These are phyloP conservation scores for Heliconius hermathena DNA, from an alignment of 1,140 invertebrate species.

Conservation along the genomic window DNA sequence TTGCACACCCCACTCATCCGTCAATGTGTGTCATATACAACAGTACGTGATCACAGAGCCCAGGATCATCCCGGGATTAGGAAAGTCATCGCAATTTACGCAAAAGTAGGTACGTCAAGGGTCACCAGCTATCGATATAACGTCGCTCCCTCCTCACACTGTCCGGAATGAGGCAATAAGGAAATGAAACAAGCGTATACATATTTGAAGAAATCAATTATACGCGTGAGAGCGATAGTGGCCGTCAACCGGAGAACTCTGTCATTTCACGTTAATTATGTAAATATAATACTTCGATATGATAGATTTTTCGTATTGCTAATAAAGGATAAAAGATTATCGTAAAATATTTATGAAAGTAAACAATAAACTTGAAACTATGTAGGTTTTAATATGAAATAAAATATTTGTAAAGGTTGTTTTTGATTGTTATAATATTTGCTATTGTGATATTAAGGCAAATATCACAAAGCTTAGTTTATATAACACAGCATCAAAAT, in stretches of 20 bases:
- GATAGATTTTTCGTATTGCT: background rate
- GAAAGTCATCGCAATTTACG: background rate
- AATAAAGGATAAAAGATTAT: background rate
- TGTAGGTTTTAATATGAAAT: background rate
- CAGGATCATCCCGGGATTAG: background rate
- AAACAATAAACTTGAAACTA: background rate
- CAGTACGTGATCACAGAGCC: background rate
- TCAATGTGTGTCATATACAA: background rate
- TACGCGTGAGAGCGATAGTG: background rate
- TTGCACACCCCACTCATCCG: background rate
- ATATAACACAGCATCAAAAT: too few species aligned
- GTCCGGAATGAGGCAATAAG: conserved; percentile 13
- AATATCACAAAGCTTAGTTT: too few species aligned
- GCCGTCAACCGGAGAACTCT: background rate
- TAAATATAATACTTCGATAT: background rate
- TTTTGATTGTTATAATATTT: background rate
- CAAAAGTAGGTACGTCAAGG: background rate
- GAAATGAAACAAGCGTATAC: conserved; percentile 6
- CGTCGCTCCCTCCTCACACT: background rate
- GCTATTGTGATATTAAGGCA: background rate
- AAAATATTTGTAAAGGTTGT: background rate
- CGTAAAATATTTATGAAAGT: background rate
- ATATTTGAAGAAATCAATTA: conserved; percentile 18
- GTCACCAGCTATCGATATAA: background rate
- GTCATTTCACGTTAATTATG: background rate